Percentiles rank a stretch among this genome's conserved stretches.
These are phyloP conservation scores for Epinotia ramella DNA, from an alignment of 2,888 invertebrate genomes.

Conservation along the genomic window DNA sequence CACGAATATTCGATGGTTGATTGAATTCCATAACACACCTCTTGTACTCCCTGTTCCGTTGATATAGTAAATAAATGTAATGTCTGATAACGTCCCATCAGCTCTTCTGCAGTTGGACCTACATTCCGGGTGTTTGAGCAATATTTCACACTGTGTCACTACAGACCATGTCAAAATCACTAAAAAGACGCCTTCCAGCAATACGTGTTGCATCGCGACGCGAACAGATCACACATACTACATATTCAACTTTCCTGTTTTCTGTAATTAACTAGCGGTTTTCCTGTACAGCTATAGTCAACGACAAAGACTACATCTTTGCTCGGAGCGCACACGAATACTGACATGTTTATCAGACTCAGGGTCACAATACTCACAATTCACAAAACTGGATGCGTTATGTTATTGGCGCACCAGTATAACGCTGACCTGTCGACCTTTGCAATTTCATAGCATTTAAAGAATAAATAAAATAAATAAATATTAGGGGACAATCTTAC, in stretches of 20 bases:
- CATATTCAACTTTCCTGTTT: conserved; percentile 2
- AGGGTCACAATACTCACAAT: neutral
- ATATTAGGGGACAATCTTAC: too few species aligned
- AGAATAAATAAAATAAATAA: too few species aligned
- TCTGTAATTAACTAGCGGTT: conserved; percentile 5
- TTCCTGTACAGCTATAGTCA: neutral
- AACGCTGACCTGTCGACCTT: neutral
- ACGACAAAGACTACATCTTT: conserved; percentile 4
- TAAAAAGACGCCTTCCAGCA: neutral
- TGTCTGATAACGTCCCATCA: neutral
- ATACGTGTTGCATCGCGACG: neutral
- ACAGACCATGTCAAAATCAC: neutral
- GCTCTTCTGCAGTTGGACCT: neutral
- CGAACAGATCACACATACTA: neutral
- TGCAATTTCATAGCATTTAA: too few species aligned
- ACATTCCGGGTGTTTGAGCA: conserved; percentile 1
- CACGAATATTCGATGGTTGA: too few species aligned
- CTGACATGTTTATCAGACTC: neutral
- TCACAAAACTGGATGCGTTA: neutral
- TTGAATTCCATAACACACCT: neutral
- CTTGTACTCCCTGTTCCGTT: neutral
- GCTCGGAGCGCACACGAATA: neutral
- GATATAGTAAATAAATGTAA: neutral
- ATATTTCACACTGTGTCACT: neutral
- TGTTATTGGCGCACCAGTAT: neutral